A percentile compares a stretch with the other conserved stretches of the same genome.
Evolutionary conservation across 2,888 invertebrate genomes (phyloP).

Genomic region (Chorisops tibialis): DNA sequence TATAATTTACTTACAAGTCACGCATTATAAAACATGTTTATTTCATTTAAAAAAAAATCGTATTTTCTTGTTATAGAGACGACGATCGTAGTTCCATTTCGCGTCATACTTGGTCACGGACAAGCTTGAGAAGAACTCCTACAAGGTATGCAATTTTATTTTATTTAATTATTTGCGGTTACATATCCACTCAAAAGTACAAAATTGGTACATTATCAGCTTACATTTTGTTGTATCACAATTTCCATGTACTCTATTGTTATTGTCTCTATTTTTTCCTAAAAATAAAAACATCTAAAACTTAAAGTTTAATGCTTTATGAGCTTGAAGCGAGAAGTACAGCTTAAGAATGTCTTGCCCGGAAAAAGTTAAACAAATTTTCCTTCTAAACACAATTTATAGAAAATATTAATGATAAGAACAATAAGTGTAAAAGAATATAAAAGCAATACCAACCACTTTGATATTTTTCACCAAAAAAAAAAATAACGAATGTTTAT

Average conservation of each 20-base stretch:
- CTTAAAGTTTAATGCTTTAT: too few species aligned
- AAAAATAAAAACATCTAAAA: too few species aligned
- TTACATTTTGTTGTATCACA: too few species aligned
- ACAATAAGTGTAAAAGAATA: too few species aligned
- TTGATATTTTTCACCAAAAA: too few species aligned
- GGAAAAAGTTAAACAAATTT: too few species aligned
- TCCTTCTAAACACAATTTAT: too few species aligned
- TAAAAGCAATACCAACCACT: background rate
- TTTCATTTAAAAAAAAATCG: background rate
- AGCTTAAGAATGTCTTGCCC: too few species aligned
- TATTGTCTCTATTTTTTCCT: too few species aligned
- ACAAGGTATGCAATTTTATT: slow-evolving; percentile 60
- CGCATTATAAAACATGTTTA: background rate
- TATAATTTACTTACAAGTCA: background rate
- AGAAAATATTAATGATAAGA: background rate
- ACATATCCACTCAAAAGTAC: too few species aligned
- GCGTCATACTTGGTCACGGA: slow-evolving; percentile 80
- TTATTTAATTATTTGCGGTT: background rate
- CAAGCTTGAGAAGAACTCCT: slow-evolving; percentile 76
- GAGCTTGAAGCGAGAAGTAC: too few species aligned
- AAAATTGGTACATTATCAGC: too few species aligned
- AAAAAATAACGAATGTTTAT: background rate
- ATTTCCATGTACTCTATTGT: background rate
- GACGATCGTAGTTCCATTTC: slow-evolving; percentile 61
- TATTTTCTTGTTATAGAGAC: slow-evolving; percentile 49